Conservation (phyloP, 1,140 invertebrate species). For the Dolichoris vasculosae region DNA sequence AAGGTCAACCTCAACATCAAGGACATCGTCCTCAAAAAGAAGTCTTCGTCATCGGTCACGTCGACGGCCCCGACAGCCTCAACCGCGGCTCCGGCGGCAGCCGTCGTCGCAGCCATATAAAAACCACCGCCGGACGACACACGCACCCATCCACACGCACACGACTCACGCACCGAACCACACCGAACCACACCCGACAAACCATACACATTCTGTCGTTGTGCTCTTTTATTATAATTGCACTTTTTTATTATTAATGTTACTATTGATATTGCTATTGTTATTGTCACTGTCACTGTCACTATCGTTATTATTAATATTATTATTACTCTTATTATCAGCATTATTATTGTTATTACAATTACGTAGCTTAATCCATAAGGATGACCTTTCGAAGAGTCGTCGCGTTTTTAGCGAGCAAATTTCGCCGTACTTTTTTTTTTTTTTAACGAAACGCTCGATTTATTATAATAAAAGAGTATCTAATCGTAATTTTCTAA, state of each 20-base stretch:
- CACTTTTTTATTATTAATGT: not conserved
- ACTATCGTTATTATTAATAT: slow-evolving; percentile 7
- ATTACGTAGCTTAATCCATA: not conserved
- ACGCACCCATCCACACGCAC: slow-evolving; percentile 35
- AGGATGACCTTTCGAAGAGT: not conserved
- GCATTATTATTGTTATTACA: not conserved
- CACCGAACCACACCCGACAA: not conserved
- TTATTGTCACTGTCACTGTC: not conserved
- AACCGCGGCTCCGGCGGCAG: slow-evolving; percentile 11
- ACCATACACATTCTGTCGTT: not conserved
- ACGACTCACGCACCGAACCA: not conserved
- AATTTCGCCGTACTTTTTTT: not conserved
- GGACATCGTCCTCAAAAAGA: slow-evolving; percentile 82
- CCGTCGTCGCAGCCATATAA: slow-evolving; percentile 60
- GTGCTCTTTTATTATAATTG: not conserved
- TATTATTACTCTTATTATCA: not conserved
- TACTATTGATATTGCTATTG: not conserved
- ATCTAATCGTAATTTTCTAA: slow-evolving; percentile 7
- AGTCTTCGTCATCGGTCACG: slow-evolving; percentile 66
- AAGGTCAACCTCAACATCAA: slow-evolving; percentile 85
- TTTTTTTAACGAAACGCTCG: not conserved
- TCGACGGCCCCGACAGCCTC: slow-evolving; percentile 59
- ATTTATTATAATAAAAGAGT: slow-evolving; percentile 17
- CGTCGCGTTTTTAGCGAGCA: not conserved
- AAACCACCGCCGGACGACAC: not conserved